Conservation (phyloP, 2,113 vertebrate genomes). For the Cygnus atratus region DNA sequence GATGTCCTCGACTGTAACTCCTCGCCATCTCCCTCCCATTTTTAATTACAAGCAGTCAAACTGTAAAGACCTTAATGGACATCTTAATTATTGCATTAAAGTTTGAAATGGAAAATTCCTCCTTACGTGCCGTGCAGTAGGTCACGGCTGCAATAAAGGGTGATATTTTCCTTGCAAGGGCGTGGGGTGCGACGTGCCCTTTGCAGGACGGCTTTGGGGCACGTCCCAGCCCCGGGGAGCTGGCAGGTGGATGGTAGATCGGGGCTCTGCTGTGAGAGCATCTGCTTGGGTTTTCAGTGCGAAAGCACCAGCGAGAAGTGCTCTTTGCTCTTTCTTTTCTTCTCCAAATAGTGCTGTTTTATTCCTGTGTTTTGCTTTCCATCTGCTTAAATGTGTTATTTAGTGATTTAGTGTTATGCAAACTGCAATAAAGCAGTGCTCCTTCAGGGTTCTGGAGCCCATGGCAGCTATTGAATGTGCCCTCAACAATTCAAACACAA, state of each 20-base stretch:
- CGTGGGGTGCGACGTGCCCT: neutral
- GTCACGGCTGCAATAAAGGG: constrained; percentile 42
- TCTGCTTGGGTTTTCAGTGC: neutral
- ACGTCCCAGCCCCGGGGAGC: constrained; percentile 10
- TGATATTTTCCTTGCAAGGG: constrained; percentile 29
- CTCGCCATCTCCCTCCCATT: neutral
- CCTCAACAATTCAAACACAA: neutral
- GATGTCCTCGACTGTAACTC: neutral
- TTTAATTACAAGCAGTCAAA: constrained; percentile 63
- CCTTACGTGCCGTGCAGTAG: constrained; percentile 27
- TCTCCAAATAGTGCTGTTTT: neutral
- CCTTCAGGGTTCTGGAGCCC: neutral
- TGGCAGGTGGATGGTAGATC: constrained; percentile 6
- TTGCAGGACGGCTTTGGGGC: constrained; percentile 30
- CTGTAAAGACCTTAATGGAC: constrained; percentile 58
- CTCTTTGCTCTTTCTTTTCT: neutral
- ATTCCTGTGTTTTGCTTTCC: constrained; percentile 18
- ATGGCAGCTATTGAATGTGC: neutral
- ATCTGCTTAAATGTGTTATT: constrained; percentile 32
- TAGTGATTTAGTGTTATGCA: constrained; percentile 38
- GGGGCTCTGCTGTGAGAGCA: constrained; percentile 36
- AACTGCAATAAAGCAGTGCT: constrained; percentile 24
- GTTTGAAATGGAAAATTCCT: constrained; percentile 68
- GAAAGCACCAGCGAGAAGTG: neutral
- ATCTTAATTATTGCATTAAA: constrained; percentile 67